Evolutionary conservation across 2,113 vertebrate species (phyloP).

Genomic region (Sinocyclocheilus anshuiensis): DNA sequence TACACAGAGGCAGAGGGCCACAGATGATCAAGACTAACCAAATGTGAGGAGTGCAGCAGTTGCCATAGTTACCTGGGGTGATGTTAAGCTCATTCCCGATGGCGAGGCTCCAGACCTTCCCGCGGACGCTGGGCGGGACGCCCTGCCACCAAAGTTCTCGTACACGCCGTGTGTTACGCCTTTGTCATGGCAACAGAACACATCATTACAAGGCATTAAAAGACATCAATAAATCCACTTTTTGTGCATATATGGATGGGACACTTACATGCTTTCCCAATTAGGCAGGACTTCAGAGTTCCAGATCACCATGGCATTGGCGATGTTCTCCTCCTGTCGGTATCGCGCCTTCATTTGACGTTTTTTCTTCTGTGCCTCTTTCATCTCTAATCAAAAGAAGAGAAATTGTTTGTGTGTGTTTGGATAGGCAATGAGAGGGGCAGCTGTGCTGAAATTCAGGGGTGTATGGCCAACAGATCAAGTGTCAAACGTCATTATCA

Average conservation of each 20-base stretch:
- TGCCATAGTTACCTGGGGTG: conserved; percentile 83
- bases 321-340: conserved; percentile 86
- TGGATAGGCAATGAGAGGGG: neutral
- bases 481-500: neutral
- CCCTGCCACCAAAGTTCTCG: conserved; percentile 95
- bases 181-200: conserved; percentile 11
- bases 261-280: conserved; percentile 87
- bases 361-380: conserved; percentile 87
- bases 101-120: conserved; percentile 91
- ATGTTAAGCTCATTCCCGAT: conserved; percentile 93
- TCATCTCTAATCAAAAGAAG: conserved; percentile 76
- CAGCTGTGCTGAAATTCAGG: neutral
- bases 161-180: conserved; percentile 76
- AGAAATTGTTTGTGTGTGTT: neutral
- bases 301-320: conserved; percentile 87
- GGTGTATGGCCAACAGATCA: neutral
- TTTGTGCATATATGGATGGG: neutral
- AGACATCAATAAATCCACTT: neutral
- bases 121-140: conserved; percentile 88
- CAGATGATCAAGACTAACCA: neutral
- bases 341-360: conserved; percentile 87
- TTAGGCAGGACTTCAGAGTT: conserved; percentile 87
- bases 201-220: neutral
- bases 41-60: conserved; percentile 11
- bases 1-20: neutral